phyloP scores from a whole-genome alignment of 2,113 vertebrate genomes.

The Pampusana beccarii region DNA sequence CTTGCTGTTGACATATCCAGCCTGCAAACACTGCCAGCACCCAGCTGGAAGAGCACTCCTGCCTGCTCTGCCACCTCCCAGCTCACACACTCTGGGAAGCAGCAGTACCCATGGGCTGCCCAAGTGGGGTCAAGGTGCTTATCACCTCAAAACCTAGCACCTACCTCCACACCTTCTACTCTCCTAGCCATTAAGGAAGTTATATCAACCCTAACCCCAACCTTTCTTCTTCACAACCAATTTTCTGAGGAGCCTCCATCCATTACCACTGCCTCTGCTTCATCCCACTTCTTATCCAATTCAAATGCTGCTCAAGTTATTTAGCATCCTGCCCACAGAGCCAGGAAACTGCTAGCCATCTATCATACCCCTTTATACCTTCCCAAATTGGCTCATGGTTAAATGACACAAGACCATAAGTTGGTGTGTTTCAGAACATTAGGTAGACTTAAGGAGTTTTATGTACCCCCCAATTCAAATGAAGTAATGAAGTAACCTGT shows the following conservation, averaged over 20 bases:
- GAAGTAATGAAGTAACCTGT: background rate
- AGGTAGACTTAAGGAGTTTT: background rate
- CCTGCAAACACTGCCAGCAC: background rate
- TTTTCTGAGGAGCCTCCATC: background rate
- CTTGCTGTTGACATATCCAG: background rate
- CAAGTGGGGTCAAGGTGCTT: background rate
- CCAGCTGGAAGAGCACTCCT: background rate
- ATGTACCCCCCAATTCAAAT: background rate
- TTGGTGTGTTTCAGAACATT: background rate
- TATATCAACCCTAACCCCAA: background rate
- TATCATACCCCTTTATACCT: background rate
- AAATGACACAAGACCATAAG: background rate
- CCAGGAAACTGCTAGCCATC: background rate
- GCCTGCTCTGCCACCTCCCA: background rate
- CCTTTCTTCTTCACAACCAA: background rate
- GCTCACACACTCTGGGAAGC: background rate
- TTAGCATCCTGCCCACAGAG: background rate
- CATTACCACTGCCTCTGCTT: background rate
- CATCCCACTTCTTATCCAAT: background rate
- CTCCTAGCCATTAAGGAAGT: background rate
- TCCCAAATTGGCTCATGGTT: background rate
- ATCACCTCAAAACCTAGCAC: background rate
- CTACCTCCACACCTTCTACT: background rate
- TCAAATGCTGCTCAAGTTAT: background rate
- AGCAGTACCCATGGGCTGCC: fast-evolving